Base-by-base conservation (phyloP, 2,888 invertebrate genomes). In the Eupsilia transversa region DNA sequence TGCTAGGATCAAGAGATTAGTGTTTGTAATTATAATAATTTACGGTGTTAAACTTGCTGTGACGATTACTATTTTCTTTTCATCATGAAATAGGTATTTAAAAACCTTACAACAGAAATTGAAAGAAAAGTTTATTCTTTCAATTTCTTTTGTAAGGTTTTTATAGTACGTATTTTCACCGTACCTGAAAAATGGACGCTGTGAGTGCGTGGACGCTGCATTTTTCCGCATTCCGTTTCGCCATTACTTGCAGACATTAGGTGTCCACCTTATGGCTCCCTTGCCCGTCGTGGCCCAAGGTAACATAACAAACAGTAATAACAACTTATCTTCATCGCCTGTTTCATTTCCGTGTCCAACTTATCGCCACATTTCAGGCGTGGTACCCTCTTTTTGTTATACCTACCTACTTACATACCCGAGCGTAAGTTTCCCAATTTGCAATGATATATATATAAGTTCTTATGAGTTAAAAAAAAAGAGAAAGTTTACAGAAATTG, bases 291-390 rank as follows among this genome's bases (percentile, higher is more conserved):
- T 65, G 41, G 74, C 65, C 85, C 70, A 88, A 89, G 88, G 89
- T 90, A 91, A 89, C 89, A 88, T 90, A 90, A 90, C 90, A 90
- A 89, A 90, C 88, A 90, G 90, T 91, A 93, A 94, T 94, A 94
- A 93, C 90, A 92, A 93, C 92, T 93, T 94, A 94, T 94, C 94
- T 93, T 90, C 93, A 93, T 94, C 89, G 91, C 87, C 89, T 88
- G 88, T 91, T 92, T 92, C 91, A 93, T 94, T 93, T 92, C 92
- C 92, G 89, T 88, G 89, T 91, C 89, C 91, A 88, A 91, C 86
- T 91, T 93, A 93, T 93, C 92, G 90, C 87, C 88, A 89, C 89
- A 90, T 91, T 92, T 91, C 92, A 92, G 91, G 70, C 86, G 75
- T 68, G 84, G 81, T 84, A 88, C 89, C 87, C 87, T 86, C 86